These are phyloP conservation scores for Meloe dianella DNA, from an alignment of 2,888 invertebrate genomes.

Conservation along the genomic window DNA sequence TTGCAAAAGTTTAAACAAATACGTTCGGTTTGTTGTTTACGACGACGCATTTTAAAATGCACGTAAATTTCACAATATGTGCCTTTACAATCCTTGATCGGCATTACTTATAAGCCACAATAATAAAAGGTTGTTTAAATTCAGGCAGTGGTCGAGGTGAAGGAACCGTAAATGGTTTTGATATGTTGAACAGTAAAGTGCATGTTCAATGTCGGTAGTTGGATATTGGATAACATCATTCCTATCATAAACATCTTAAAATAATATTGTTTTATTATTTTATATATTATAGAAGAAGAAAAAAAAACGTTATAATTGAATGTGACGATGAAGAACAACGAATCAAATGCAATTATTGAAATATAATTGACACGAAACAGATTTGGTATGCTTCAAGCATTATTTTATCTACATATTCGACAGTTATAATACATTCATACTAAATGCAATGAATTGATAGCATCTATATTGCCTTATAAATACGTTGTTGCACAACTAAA, in stretches of 20 bases:
- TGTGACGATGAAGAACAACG: conserved; percentile 3
- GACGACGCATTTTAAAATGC: conserved; percentile 34
- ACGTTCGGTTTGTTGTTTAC: conserved; percentile 20
- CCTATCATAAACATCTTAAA: not conserved
- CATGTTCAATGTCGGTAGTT: conserved; percentile 45
- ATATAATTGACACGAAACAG: conserved; percentile 39
- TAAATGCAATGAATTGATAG: conserved; percentile 39
- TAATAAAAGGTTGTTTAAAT: conserved; percentile 48
- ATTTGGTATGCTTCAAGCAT: conserved; percentile 36
- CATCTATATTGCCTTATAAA: conserved; percentile 40
- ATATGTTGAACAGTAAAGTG: conserved; percentile 49
- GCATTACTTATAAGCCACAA: conserved; percentile 42
- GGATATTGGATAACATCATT: conserved; percentile 31
- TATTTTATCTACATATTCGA: conserved; percentile 4
- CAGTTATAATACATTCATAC: conserved; percentile 24
- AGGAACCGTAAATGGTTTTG: conserved; percentile 51
- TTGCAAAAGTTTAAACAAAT: not conserved
- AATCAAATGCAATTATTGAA: conserved; percentile 18
- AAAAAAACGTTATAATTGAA: conserved; percentile 1
- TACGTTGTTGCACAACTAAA: conserved; percentile 38
- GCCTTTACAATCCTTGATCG: conserved; percentile 35
- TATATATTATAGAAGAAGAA: not conserved
- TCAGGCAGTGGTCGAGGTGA: conserved; percentile 49
- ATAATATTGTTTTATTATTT: not conserved
- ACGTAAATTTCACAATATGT: conserved; percentile 40